phyloP scores from a whole-genome alignment of 2,888 invertebrate species.

The Mythimna impura region DNA sequence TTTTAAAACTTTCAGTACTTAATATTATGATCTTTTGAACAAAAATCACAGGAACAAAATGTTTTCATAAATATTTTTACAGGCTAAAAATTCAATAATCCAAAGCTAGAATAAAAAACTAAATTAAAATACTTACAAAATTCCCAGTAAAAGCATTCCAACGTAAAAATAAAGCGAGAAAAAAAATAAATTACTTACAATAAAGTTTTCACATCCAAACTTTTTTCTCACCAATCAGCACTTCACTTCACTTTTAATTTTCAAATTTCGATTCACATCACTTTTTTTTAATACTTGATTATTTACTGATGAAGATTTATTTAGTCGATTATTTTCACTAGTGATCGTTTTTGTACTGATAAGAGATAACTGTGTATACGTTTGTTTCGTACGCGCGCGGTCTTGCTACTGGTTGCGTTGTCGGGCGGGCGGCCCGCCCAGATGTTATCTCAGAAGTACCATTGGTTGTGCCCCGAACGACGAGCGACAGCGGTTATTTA shows the following conservation, averaged over 20 bases:
- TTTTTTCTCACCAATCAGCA: slow-evolving; percentile 64
- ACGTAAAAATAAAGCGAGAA: slow-evolving; percentile 17
- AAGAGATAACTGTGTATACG: slow-evolving; percentile 66
- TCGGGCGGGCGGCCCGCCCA: slow-evolving; percentile 83
- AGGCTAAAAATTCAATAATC: not conserved
- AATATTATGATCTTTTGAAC: not conserved
- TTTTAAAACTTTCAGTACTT: not conserved
- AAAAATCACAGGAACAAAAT: not conserved
- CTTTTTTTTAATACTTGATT: slow-evolving; percentile 28
- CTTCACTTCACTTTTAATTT: slow-evolving; percentile 67
- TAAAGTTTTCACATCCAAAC: slow-evolving; percentile 73
- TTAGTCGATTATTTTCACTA: slow-evolving; percentile 51
- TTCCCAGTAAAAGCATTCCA: slow-evolving; percentile 18
- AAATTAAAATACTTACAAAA: slow-evolving; percentile 10
- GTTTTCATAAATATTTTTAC: not conserved
- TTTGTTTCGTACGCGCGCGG: slow-evolving; percentile 76
- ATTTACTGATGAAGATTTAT: slow-evolving; percentile 18
- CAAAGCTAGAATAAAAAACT: not conserved
- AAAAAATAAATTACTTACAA: slow-evolving; percentile 67
- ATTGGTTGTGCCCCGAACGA: slow-evolving; percentile 31
- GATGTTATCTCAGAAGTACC: slow-evolving; percentile 79
- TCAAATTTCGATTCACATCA: slow-evolving; percentile 42
- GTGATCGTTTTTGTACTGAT: slow-evolving; percentile 50
- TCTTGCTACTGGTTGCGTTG: slow-evolving; percentile 76
- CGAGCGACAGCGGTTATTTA: slow-evolving; percentile 36